Evolutionary conservation across 2,797 vertebrate genomes (phyloP), one percentile per base, ranked within the genome.

Genomic region (Enteromius treurensis): DNA sequence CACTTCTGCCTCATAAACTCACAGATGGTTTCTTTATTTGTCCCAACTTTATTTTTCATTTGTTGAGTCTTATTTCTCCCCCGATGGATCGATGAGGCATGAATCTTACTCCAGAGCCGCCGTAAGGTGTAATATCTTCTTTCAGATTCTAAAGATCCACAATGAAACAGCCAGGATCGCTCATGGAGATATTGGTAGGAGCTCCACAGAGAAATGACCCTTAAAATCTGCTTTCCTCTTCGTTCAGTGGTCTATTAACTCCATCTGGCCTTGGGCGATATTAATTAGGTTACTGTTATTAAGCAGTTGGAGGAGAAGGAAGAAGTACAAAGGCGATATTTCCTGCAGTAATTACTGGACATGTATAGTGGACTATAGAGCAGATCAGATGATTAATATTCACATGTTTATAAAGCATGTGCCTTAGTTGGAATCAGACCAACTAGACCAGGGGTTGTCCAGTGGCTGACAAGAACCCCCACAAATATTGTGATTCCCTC

Each of bases 211-310:
- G 55, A 67, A 75, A 74, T 76, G 34, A 23, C 60, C 60, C 49
- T 58, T 40, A 53, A 75, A 82, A 75, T 75, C 47, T 67, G 55
- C 60, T 65, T 80, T 80, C 58, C 58, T 14, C 37, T 21, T 37
- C 65, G 14, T 53, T 69, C 80, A 26, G 71, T 87, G 88, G 90
- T 88, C 86, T 69, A 34, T 68, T 82, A 80, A 77, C 69, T 23
- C 7, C 85, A 87, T 11, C 73, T 77, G 77, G 83, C 70, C 32
- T 84, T 79, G 29, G 64, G 82, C 55, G 53, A 86, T 86, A 86
- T 89, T 91, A 90, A 92, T 91, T 89, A 89, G 53, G 69, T 49
- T 76, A n/a, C 80, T 83, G 65, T 81, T 77, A 78, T 86, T 82
- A 87, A 77, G 83, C 77, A 84, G 77, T 80, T 86, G 74, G 29